These are phyloP conservation scores for Lasioglossum oenotherae DNA, from an alignment of 2,888 invertebrate genomes.

Conservation along the genomic window DNA sequence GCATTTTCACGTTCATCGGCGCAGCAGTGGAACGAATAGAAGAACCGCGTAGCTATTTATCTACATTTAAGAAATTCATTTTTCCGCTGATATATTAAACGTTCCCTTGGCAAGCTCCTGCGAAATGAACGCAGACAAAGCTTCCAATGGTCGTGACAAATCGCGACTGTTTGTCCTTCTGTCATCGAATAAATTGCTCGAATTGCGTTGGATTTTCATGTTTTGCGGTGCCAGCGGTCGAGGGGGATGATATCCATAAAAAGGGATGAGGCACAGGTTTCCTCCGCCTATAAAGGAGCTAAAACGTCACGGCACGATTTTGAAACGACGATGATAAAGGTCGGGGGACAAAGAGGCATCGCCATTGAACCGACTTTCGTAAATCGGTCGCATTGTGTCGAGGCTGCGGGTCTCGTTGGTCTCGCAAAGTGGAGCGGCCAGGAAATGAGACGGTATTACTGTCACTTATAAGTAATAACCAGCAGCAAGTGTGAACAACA, in stretches of 20 bases:
- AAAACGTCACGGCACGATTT: not conserved
- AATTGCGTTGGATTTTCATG: not conserved
- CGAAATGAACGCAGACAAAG: not conserved
- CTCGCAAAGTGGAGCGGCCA: constrained; percentile 62
- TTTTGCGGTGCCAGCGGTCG: not conserved
- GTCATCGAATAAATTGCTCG: not conserved
- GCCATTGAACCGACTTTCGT: constrained; percentile 40
- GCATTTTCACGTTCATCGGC: not conserved
- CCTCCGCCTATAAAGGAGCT: not conserved
- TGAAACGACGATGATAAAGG: not conserved
- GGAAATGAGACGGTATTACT: constrained; percentile 69
- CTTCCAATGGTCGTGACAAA: not conserved
- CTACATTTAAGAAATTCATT: not conserved
- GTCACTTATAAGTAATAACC: constrained; percentile 68
- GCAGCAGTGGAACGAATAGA: too few relatives aligned
- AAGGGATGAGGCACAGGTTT: not conserved
- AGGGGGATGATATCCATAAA: not conserved
- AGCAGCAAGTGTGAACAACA: constrained; percentile 56
- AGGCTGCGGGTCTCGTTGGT: constrained; percentile 49
- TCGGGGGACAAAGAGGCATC: not conserved
- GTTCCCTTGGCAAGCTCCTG: not conserved
- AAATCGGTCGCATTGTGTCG: constrained; percentile 58
- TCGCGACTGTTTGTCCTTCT: not conserved
- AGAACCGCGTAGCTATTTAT: not conserved
- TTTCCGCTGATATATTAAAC: not conserved